Conservation (phyloP, 2,888 invertebrate species). For the Drosophila monieri region DNA sequence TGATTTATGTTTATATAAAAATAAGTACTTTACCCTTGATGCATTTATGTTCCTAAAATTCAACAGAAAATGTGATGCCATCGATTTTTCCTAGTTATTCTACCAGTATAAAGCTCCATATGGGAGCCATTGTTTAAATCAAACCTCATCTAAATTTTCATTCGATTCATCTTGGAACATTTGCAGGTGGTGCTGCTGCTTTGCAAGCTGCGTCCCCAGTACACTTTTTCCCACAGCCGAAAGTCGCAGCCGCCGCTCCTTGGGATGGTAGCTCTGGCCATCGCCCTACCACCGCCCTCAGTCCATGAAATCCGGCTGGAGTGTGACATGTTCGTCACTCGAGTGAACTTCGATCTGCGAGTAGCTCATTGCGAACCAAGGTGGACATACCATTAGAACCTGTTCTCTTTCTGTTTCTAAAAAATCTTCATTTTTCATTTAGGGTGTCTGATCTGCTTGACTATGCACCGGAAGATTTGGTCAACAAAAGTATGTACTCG, state of each 20-base stretch:
- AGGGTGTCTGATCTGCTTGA: slow-evolving; percentile 97
- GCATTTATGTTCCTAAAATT: no score
- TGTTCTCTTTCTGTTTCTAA: neutral
- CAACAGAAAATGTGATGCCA: no score
- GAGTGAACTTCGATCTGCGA: slow-evolving; percentile 97
- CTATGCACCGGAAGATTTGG: slow-evolving; percentile 96
- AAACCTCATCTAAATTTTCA: slow-evolving; percentile 8
- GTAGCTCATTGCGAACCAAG: slow-evolving; percentile 98
- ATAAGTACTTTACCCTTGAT: no score
- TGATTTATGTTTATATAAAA: no score
- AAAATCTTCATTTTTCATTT: slow-evolving; percentile 19
- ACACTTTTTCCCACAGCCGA: slow-evolving; percentile 95
- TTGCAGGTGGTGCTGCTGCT: slow-evolving; percentile 95
- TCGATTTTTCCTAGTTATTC: no score
- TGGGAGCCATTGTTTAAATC: neutral
- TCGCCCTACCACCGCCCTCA: slow-evolving; percentile 97
- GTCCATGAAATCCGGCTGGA: slow-evolving; percentile 98
- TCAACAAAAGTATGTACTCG: slow-evolving; percentile 96
- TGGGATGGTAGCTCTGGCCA: slow-evolving; percentile 97
- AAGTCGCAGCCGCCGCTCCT: slow-evolving; percentile 94
- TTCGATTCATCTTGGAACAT: slow-evolving; percentile 18
- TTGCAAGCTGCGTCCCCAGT: slow-evolving; percentile 95
- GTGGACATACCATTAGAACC: slow-evolving; percentile 85
- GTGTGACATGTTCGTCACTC: slow-evolving; percentile 97
- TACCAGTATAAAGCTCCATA: no score